Conservation (phyloP, 2,113 vertebrate species). For the Coptodon bakossiorum region DNA sequence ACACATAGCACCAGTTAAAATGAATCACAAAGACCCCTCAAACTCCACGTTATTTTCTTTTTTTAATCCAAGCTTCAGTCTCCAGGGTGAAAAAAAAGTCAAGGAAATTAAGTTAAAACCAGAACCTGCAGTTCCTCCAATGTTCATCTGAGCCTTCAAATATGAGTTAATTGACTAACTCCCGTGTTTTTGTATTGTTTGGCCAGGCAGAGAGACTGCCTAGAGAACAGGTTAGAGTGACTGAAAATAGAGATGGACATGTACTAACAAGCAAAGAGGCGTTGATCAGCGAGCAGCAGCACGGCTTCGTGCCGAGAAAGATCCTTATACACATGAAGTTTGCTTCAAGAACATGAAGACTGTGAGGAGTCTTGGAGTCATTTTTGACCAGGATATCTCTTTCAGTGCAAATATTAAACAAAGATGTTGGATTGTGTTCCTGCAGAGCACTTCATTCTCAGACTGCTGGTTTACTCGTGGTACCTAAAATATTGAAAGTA, state of each 20-base stretch:
- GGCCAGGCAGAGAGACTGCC: not conserved
- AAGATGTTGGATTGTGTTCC: not conserved
- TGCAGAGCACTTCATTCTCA: not conserved
- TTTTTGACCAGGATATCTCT: not conserved
- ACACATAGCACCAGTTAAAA: not conserved
- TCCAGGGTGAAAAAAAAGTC: fast-evolving
- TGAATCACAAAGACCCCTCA: not conserved
- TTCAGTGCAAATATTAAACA: not conserved
- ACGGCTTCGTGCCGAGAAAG: not conserved
- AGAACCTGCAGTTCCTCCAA: not conserved
- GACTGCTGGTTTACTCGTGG: not conserved
- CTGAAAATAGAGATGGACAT: not conserved
- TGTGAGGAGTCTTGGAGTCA: not conserved
- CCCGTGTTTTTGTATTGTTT: not conserved
- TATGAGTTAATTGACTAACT: fast-evolving
- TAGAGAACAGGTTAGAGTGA: not conserved
- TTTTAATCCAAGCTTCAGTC: not conserved
- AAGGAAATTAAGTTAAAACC: not conserved
- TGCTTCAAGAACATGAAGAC: fast-evolving
- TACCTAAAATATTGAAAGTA: not conserved
- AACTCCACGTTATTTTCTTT: not conserved
- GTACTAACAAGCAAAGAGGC: not conserved
- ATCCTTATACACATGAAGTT: fast-evolving
- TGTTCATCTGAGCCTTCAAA: not conserved
- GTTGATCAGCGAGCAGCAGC: not conserved